Percentiles rank a stretch among this genome's conserved stretches.
Evolutionary conservation across 1,140 invertebrate species (phyloP).

Genomic region (Caenorhabditis latens): DNA sequence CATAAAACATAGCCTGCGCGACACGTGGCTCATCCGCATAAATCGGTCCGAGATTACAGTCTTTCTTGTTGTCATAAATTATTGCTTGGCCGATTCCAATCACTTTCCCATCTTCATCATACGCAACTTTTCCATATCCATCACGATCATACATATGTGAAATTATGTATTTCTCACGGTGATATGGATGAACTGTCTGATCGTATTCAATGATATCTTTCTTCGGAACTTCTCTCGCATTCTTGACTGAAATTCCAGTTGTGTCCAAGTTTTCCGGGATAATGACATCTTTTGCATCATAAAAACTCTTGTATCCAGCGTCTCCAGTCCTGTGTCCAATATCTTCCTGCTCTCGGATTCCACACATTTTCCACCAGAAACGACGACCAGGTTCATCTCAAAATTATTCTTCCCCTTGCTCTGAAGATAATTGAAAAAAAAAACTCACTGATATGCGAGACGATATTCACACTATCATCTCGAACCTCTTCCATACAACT

Average conservation of each 20-base stretch:
- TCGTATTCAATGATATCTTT: conserved; percentile 13
- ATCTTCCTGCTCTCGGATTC: neutral
- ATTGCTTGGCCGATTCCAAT: conserved; percentile 7
- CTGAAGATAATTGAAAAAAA: no score
- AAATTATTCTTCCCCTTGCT: neutral
- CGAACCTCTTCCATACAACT: neutral
- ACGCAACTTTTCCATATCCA: conserved; percentile 3
- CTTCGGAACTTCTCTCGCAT: neutral
- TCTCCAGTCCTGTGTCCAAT: neutral
- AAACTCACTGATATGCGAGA: conserved; percentile 12
- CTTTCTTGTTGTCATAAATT: conserved; percentile 6
- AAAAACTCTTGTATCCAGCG: neutral
- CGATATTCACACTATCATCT: neutral
- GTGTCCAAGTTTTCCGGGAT: neutral
- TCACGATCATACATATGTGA: conserved; percentile 21
- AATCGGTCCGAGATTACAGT: conserved; percentile 13
- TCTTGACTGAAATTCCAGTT: neutral
- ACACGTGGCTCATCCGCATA: conserved; percentile 22
- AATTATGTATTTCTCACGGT: conserved; percentile 18
- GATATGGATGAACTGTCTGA: conserved; percentile 37
- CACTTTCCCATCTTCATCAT: conserved; percentile 28
- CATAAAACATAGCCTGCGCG: neutral
- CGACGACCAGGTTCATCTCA: neutral
- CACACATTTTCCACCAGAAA: neutral
- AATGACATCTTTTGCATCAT: neutral